These are phyloP conservation scores for Siniperca undulata DNA, from an alignment of 2,797 vertebrate genomes.

Conservation along the genomic window DNA sequence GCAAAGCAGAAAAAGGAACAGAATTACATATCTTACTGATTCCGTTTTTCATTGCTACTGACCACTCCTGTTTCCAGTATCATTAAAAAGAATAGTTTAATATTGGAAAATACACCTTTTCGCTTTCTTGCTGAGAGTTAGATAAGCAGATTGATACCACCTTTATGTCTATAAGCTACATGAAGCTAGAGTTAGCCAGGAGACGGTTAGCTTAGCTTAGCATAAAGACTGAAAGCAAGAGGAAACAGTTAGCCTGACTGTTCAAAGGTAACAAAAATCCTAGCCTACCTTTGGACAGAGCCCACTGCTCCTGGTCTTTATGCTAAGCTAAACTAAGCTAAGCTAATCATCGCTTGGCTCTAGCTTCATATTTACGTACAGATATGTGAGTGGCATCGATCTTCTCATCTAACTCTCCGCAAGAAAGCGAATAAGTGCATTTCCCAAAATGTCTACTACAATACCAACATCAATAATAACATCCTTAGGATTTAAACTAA, in stretches of 20 bases:
- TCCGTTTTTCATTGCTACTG: too few relatives aligned
- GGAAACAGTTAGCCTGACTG: neutral
- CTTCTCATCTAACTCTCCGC: neutral
- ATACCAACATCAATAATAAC: neutral
- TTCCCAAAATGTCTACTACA: neutral
- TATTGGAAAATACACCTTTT: neutral
- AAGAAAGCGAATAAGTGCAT: neutral
- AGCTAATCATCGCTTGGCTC: neutral
- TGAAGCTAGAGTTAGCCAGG: neutral
- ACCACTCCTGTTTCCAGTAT: too few relatives aligned
- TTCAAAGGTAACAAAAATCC: neutral
- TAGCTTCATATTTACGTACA: neutral
- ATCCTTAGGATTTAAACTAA: neutral
- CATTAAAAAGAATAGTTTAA: neutral
- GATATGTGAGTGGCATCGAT: neutral
- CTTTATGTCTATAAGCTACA: neutral
- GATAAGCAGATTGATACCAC: neutral
- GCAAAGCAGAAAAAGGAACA: constrained; percentile 15
- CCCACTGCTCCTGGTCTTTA: neutral
- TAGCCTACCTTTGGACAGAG: neutral
- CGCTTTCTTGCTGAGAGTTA: neutral
- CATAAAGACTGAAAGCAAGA: neutral
- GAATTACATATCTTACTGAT: neutral
- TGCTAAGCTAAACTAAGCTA: neutral
- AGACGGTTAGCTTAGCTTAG: neutral